Base-by-base conservation (phyloP, 1,140 invertebrate species). In the Leptinotarsa lineolata region DNA sequence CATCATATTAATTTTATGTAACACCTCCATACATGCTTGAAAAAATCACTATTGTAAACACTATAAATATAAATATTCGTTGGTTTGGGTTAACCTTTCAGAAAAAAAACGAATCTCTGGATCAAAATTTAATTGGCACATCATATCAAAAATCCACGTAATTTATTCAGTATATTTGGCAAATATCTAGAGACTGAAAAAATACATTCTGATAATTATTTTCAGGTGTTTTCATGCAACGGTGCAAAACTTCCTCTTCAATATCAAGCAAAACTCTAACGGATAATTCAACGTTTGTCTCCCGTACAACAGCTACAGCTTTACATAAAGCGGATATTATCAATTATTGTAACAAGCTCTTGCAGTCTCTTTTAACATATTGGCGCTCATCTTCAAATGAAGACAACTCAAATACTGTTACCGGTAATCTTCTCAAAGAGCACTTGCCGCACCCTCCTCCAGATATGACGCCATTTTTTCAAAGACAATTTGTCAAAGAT, bases 391-490 rank as follows among this genome's bases (percentile, higher is more conserved):
- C 84, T 1, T 74, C 74, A 11, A 83, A 69, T 85, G 79, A 86
- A 80, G 76, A 76, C 82, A 74, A 80, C 24, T 22, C 86, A 74
- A 84, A 86, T 77, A 80, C 87, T 72, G 85, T 88, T 18, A 86
- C 86, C 61, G 87, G 88, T 60, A 86, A 86, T 72, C 84, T 97
- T 65, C 84, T 99, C 16, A 96, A 95, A 83, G 92, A 94, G 46
- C 93, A 94, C 77, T 89, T 92, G 11, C 88, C 92, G 2, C 88
- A 91, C 18, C 90, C 94, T 5, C 91, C 95, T 64, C 96, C 95
- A 2, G 95, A 97, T 81, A 97, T 98, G 93, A 94, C 94, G 6
- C 97, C 97, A 54, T 96, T 99, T 84, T 98, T 99, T 87, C 88
- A 97, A 21, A 91, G 94, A 65, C 95, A 96, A 81, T 97, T 97